Evolutionary conservation across 2,888 invertebrate genomes (phyloP).

Genomic region (Caenorhabditis sp.): DNA sequence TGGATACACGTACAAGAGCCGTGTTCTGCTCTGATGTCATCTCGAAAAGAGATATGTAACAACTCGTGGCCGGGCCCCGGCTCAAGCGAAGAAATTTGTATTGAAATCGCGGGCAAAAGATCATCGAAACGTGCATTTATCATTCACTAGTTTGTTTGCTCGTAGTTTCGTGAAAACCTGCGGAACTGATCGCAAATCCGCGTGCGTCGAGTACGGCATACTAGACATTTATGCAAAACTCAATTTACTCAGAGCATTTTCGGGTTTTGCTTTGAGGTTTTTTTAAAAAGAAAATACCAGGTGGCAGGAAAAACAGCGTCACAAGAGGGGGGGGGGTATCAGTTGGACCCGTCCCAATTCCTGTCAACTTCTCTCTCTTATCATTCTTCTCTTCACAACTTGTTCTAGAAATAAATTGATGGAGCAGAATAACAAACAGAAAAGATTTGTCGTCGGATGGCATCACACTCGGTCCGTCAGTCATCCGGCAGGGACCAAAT

Average conservation of each 20-base stretch:
- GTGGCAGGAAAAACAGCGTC: not conserved
- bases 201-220: too few species aligned
- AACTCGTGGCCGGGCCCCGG: not conserved
- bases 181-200: too few species aligned
- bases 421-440: constrained; percentile 14
- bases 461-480: constrained; percentile 10
- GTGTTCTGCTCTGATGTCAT: constrained; percentile 56
- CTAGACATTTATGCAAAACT: too few species aligned
- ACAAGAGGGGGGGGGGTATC: not conserved
- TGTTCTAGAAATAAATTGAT: constrained; percentile 38
- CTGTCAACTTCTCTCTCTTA: constrained; percentile 27
- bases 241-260: too few species aligned
- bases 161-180: too few species aligned
- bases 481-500: constrained; percentile 15
- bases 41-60: constrained; percentile 42
- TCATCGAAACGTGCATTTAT: constrained; percentile 12
- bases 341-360: constrained; percentile 16
- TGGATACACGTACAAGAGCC: constrained; percentile 51
- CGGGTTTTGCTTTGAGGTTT: too few species aligned
- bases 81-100: constrained; percentile 16
- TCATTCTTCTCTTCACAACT: constrained; percentile 15
- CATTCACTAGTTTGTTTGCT: constrained; percentile 13
- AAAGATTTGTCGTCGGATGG: constrained; percentile 6
- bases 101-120: constrained; percentile 16
- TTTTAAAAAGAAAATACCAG: not conserved